Evolutionary conservation across 2,113 vertebrate genomes (phyloP), one percentile per base, ranked within the genome.

Genomic region (Corythoichthys intestinalis): DNA sequence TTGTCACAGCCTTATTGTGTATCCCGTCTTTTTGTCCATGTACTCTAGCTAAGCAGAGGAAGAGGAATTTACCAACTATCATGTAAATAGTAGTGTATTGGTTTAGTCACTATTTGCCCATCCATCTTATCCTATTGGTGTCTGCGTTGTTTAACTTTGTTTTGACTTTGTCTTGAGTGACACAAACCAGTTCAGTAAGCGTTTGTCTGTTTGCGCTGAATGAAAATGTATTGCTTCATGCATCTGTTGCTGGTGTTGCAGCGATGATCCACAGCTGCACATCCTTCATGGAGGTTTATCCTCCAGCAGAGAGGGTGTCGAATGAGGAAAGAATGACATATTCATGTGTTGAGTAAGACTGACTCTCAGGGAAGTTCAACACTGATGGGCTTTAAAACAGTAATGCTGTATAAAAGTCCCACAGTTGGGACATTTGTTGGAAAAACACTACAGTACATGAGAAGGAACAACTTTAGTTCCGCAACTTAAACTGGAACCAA

Each of bases 191-290:
- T 34, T 35, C 17, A 46, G 41, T 46, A 2, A 12, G 41, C 47
- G 61, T 47, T 63, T 47, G 61, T 63, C 61, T 63, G 12, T 63
- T 63, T 63, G 61, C 61, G 6, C 20, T 47, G 61, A 63, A 28
- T 34, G 47, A 63, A 63, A 41, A 63, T 3, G 53, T 65, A 14
- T 47, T 17, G 15, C 68, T 65, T 47, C 61, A 47, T 63, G 47
- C 61, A 63, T 47, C 20, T 47, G 61, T n/a, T 28, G 44, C 10
- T 63, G 20, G 41, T 46, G n/a, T 62, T 12, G 35, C n/a, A 28
- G 20, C 58, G 65, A 60, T 62, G 70, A 39, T 62, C 28, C 74
- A 48, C n/a, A 68, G 79, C 75, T 75, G 71, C 57, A 44, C 47
- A 14, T 75, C 64, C 57, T 38, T 20, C 48, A 28, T 61, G 38